Evolutionary conservation across 2,113 vertebrate genomes (phyloP), one percentile per base, ranked within the genome.

Genomic region (Bambusicola thoracicus): DNA sequence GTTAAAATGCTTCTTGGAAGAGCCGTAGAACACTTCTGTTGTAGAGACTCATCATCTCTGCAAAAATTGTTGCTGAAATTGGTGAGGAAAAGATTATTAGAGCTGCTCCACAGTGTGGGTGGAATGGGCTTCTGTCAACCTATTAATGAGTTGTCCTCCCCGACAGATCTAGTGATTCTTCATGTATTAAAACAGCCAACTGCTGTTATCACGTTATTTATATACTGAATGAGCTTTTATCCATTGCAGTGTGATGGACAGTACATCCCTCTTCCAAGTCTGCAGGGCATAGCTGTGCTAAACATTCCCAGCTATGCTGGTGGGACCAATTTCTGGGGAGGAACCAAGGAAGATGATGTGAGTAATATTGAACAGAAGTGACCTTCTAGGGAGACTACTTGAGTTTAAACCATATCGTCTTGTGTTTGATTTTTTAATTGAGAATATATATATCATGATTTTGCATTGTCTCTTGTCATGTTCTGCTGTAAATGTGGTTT

Each of bases 321-420:
- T 65, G 99, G 99, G 81, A 99, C 99, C 84, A 99, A 99, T 97
- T 99, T 99, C 97, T 99, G 99, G 99, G 99, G 99, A 30, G 99
- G 99, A 96, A 99, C 99, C 87, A 99, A 99, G 96, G 99, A 99
- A 93, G 99, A 99, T 56, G 99, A 99, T 89, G 99, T 99, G 98
- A 99, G 99, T 99, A 96, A 44, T 20, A 7, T 30, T 41, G 38
- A 62, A 86, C 5, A 93, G 18, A 85, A 78, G 32, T 77, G 67
- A 79, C 17, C 21, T 85, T 62, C 65, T 11, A 19, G 49, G 36
- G 25, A 76, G 27, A 11, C 21, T 87, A 16, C 93, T 87, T 72
- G 8, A 22, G 5, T 66, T 91, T 53, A 58, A 85, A 58, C 21
- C 58, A 2, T 61, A 11, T 20, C 40, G 24, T 66, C 44, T 21